Conservation (phyloP, 2,888 invertebrate genomes). For the Acanthosoma haemorrhoidale region DNA sequence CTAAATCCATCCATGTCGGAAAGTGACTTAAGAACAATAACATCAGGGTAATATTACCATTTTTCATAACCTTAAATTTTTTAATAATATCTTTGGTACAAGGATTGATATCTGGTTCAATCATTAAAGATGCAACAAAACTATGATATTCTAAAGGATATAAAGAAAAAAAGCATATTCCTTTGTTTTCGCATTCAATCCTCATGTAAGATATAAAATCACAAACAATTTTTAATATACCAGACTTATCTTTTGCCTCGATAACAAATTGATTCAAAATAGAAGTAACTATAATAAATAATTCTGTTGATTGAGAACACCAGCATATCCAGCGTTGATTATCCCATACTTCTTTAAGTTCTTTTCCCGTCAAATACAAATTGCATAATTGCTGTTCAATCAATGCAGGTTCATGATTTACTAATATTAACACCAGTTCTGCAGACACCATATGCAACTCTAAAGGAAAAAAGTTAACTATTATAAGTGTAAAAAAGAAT, state of each 20-base stretch:
- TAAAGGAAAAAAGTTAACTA: not conserved
- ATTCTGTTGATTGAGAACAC: constrained; percentile 21
- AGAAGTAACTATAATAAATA: constrained; percentile 13
- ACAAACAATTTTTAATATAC: not conserved
- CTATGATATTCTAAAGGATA: constrained; percentile 24
- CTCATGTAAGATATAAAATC: constrained; percentile 5
- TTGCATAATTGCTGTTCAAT: not conserved
- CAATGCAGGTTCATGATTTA: not conserved
- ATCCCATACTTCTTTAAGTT: not conserved
- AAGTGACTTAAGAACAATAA: constrained; percentile 26
- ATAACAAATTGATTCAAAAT: constrained; percentile 25
- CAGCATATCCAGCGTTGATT: constrained; percentile 19
- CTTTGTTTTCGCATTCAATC: not conserved
- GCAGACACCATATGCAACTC: not conserved
- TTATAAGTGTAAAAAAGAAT: no score
- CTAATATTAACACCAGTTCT: not conserved
- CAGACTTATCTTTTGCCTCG: not conserved
- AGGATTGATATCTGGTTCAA: constrained; percentile 4
- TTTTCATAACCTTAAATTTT: not conserved
- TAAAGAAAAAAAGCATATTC: not conserved
- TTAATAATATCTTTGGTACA: not conserved
- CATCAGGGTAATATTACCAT: not conserved
- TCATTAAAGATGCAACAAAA: constrained; percentile 6
- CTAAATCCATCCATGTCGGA: constrained; percentile 19
- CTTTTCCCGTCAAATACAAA: not conserved